A percentile compares a stretch with the other conserved stretches of the same genome.
Conservation (phyloP, 2,113 vertebrate genomes). For the Cavia aperea region DNA sequence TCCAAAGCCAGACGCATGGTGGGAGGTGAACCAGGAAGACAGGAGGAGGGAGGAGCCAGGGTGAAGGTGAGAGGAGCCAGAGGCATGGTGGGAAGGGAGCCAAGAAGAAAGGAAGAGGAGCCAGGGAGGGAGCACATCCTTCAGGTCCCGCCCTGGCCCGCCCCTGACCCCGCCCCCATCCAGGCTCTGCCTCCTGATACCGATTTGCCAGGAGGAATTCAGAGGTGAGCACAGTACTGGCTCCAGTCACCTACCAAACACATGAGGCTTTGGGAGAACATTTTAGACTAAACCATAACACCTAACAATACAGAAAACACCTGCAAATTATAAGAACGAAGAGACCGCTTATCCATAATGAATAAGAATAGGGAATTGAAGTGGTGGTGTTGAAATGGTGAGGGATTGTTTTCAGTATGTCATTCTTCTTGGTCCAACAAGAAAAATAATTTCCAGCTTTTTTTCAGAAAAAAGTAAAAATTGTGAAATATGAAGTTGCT, state of each 20-base stretch:
- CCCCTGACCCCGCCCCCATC: no score
- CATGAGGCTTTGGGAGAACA: background rate
- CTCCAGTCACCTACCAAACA: background rate
- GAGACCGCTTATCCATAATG: background rate
- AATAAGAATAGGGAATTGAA: background rate
- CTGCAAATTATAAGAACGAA: background rate
- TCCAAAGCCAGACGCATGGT: background rate
- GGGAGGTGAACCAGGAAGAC: background rate
- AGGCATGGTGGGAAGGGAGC: no score
- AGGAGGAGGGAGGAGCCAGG: no score
- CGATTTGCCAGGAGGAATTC: background rate
- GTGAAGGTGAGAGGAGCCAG: no score
- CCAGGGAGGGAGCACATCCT: background rate
- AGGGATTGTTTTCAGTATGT: background rate
- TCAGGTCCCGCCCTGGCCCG: no score
- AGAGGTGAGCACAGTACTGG: fast-evolving
- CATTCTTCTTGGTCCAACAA: background rate
- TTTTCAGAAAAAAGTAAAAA: background rate
- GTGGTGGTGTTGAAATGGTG: background rate
- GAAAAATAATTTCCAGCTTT: background rate
- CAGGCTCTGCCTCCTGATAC: no score
- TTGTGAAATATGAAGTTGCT: background rate
- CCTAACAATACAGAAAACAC: background rate
- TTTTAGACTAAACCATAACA: background rate
- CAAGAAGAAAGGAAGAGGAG: no score